Evolutionary conservation across 2,888 invertebrate species (phyloP).

Genomic region (Mesorhabditis spiculigera): DNA sequence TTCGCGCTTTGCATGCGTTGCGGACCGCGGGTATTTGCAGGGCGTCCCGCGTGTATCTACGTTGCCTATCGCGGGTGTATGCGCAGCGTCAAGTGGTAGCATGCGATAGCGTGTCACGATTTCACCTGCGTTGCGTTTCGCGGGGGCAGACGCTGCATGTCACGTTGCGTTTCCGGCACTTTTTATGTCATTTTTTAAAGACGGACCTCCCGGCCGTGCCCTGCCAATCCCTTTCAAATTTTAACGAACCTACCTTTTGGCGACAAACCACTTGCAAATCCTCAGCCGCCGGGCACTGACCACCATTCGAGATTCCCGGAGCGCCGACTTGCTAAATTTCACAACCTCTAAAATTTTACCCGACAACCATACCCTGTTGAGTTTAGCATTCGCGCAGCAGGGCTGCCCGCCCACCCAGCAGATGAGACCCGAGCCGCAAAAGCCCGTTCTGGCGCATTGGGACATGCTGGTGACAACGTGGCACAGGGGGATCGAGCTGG

Average conservation of each 20-base stretch:
- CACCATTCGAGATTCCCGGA: not conserved
- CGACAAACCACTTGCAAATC: not conserved
- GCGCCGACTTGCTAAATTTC: constrained; percentile 4
- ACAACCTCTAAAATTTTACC: not conserved
- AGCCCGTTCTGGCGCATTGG: constrained; percentile 4
- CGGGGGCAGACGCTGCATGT: too few species aligned
- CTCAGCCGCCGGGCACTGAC: constrained; percentile 1
- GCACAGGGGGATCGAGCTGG: constrained; percentile 1
- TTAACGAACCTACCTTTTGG: not conserved
- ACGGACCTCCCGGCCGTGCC: too few species aligned
- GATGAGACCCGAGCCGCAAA: not conserved
- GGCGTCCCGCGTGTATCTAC: too few species aligned
- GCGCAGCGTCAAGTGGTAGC: too few species aligned
- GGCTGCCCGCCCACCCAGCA: constrained; percentile 6
- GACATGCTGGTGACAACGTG: not conserved
- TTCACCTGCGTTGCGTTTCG: too few species aligned
- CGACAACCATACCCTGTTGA: not conserved
- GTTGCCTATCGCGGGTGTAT: too few species aligned
- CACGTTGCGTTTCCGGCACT: too few species aligned
- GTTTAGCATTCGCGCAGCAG: not conserved
- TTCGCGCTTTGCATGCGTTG: too few species aligned
- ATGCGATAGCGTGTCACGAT: too few species aligned
- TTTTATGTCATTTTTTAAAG: not conserved
- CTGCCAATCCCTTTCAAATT: not conserved
- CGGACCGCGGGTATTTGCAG: too few species aligned